Conservation (phyloP, 2,113 vertebrate species). For the Lagenorhynchus albirostris region DNA sequence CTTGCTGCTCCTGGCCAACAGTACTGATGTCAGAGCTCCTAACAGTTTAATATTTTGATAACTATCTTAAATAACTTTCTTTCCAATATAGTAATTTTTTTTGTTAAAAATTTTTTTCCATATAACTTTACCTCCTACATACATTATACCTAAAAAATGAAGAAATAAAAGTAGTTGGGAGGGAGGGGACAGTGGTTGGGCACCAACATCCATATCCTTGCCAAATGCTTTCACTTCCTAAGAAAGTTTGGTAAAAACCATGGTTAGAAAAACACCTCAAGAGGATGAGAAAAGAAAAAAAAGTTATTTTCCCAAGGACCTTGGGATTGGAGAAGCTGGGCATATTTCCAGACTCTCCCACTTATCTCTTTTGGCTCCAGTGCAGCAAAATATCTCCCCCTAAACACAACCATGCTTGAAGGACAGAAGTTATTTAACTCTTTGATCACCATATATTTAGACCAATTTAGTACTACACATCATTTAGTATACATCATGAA, state of each 20-base stretch:
- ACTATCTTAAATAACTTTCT: neutral
- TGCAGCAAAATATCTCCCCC: slow-evolving; percentile 23
- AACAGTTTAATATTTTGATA: neutral
- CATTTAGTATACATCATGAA: neutral
- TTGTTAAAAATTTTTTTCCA: neutral
- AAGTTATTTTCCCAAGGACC: slow-evolving; percentile 28
- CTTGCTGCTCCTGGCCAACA: neutral
- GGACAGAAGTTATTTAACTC: slow-evolving; percentile 18
- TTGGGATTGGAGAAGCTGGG: slow-evolving; percentile 3
- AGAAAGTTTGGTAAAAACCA: neutral
- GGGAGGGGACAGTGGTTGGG: too few relatives aligned
- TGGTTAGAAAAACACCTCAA: slow-evolving; percentile 8
- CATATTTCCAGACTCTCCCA: neutral
- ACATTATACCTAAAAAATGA: neutral
- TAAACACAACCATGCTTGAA: neutral
- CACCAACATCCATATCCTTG: neutral
- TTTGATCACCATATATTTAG: neutral
- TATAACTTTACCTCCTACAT: neutral
- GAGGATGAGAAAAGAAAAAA: neutral
- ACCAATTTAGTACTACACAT: neutral
- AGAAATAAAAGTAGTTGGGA: neutral
- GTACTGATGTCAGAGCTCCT: neutral
- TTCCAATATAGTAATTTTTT: neutral
- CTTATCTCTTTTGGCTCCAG: slow-evolving; percentile 19
- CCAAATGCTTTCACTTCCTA: neutral